These are phyloP conservation scores for Onychomys leucogaster DNA, from an alignment of 2,797 vertebrate genomes.

Conservation along the genomic window DNA sequence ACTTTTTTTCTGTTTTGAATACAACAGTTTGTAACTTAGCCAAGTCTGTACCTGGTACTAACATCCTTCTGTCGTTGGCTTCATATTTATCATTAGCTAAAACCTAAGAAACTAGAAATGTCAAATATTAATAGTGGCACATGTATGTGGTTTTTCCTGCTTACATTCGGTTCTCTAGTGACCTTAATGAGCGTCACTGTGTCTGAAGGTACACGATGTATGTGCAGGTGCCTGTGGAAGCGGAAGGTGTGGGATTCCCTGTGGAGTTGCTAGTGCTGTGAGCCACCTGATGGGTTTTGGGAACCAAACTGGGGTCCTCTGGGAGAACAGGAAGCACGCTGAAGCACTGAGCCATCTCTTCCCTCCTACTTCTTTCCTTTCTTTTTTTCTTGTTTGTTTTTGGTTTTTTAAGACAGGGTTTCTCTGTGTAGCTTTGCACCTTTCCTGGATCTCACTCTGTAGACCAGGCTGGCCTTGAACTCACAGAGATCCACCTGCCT, in stretches of 20 bases:
- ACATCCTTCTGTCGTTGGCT: slow-evolving; percentile 35
- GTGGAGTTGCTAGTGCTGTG: not conserved
- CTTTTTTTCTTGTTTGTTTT: not conserved
- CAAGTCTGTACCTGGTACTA: not conserved
- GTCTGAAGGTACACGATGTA: not conserved
- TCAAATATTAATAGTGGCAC: slow-evolving; percentile 1
- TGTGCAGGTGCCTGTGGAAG: not conserved
- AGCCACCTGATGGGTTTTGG: not conserved
- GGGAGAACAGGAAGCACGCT: not conserved
- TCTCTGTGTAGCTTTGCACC: no score
- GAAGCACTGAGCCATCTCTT: not conserved
- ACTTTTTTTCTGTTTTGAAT: slow-evolving; percentile 52
- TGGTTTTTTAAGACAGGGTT: not conserved
- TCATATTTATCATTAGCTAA: slow-evolving; percentile 14
- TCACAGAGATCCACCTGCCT: no score
- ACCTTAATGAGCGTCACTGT: not conserved
- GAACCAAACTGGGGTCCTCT: not conserved
- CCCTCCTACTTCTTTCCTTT: not conserved
- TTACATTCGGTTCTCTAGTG: not conserved
- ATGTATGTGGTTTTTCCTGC: not conserved
- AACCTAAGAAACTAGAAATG: slow-evolving; percentile 37
- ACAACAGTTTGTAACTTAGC: slow-evolving; percentile 54
- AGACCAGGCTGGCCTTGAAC: no score
- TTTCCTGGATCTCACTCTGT: no score
- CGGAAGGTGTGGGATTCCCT: not conserved